Base-by-base conservation (phyloP, 1,140 invertebrate species). In the Drosophila nasuta region DNA sequence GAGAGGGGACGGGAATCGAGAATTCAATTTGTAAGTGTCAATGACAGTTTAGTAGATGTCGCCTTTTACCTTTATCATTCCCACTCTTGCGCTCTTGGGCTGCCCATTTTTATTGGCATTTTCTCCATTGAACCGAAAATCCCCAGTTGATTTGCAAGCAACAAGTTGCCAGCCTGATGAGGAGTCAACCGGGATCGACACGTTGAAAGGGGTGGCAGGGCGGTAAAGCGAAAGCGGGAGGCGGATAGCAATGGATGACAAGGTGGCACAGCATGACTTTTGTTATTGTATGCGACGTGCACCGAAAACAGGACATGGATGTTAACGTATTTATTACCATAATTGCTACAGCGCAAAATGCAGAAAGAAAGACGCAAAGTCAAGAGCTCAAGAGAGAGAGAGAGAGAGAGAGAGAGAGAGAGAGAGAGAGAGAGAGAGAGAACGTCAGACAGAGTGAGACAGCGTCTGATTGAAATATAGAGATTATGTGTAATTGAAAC, bases 11-110 rank as follows among this genome's bases (percentile, higher is more conserved):
- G 5, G 6, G 7, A 11, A 80, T 86, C 77, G 66, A 75, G 82
- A 82, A 87, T 80, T 81, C 83, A 87, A 87, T 82, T 87, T 87
- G 83, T 87, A 87, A 87, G 82, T 88, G 83, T 88, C 82, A 87
- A 57, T 62, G 80, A 52, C 82, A 86, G 82, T 86, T 86, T 75
- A 54, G 58, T 76, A 60, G 59, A 68, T 69, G 70, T 64, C 59
- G 58, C 49, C 60, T 65, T 65, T 69, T 69, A 48, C 49, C 57
- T 62, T 59, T 69, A 69, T 46, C 51, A 46, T 46, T 8, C 17
- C 6, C 20, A 25, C 46, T 70, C 52, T 6, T 51, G 1, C 17
- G 35, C 35, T 38, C 35, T 10, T 10, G 3, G 20, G 30, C 43
- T 48, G 11, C 20, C 64, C 51, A 78, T 71, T 87, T 86, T 87